These are phyloP conservation scores for Drosophila gunungcola DNA, from an alignment of 1,140 invertebrate genomes.

Conservation along the genomic window DNA sequence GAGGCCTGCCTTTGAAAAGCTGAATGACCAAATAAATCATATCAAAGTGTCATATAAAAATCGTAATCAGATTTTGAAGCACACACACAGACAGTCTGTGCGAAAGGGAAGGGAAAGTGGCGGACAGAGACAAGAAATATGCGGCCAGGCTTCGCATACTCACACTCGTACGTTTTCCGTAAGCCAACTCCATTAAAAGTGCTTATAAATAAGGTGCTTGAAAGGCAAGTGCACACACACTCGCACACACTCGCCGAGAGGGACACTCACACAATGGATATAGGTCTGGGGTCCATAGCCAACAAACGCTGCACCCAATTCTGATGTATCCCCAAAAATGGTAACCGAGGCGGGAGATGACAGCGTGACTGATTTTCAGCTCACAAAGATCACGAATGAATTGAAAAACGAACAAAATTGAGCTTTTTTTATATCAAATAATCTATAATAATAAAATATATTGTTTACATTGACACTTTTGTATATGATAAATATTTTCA, in stretches of 20 bases:
- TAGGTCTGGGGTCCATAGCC: slow-evolving; percentile 65
- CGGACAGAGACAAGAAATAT: slow-evolving; percentile 49
- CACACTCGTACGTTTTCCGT: slow-evolving; percentile 63
- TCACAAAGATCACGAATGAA: slow-evolving; percentile 9
- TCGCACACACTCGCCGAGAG: slow-evolving; percentile 12
- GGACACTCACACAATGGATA: slow-evolving; percentile 55
- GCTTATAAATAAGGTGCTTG: slow-evolving; percentile 83
- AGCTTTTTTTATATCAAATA: no score
- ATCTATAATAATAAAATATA: no score
- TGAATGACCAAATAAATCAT: slow-evolving; percentile 84
- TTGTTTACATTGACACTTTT: no score
- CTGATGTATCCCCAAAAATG: slow-evolving; percentile 47
- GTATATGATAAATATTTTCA: no score
- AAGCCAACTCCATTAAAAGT: slow-evolving; percentile 82
- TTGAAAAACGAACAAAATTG: no score
- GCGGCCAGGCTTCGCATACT: slow-evolving; percentile 32
- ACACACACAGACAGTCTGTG: slow-evolving; percentile 46
- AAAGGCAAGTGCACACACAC: slow-evolving; percentile 73
- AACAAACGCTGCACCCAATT: slow-evolving; percentile 75
- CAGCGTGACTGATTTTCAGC: slow-evolving; percentile 24
- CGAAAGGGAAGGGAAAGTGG: slow-evolving; percentile 23
- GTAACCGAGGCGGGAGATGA: slow-evolving; percentile 20
- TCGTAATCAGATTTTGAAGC: slow-evolving; percentile 84
- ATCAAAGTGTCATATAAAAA: slow-evolving; percentile 84
- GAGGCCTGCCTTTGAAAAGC: slow-evolving; percentile 82